Evolutionary conservation across 2,113 vertebrate species (phyloP), one percentile per base, ranked within the genome.

Genomic region (Chitala chitala): DNA sequence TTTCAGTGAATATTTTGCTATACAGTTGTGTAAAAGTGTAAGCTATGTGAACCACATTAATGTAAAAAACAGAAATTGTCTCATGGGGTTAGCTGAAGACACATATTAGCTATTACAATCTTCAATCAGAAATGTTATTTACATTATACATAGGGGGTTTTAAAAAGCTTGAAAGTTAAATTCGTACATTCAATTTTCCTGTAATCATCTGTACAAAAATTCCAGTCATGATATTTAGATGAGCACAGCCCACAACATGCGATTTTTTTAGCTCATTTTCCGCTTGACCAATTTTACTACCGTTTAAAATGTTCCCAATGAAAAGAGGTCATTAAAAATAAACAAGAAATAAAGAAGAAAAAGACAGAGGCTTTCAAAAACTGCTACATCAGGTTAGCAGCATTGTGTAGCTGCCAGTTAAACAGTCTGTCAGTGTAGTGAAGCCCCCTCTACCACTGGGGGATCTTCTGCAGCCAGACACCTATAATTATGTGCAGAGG

Each of bases 401-500:
- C 31, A 2, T 36, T 31, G 20, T 61, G 31, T 36, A 15, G 29
- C 58, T 6, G 31, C 31, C 15, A 61, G 26, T 59, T 31, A 59
- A 33, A n/a, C n/a, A 4, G 9, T 17, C 9, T 56, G 17, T 22
- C 54, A 26, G 22, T 10, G 0, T 2, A 13, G 29, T 5, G 15
- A 53, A 31, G 0, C 3, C 26, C 36, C 46, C 15, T 38, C 10
- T 22, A 9, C 56, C n/a, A 20, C 29, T 64, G 26, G 12, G 1
- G 22, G 55, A 31, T 44, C 36, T 24, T 29, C 64, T 10, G 4
- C 4, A 15, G 13, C 56, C 15, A 33, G 40, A 73, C 29, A 24
- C 44, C 73, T 73, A 77, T 84, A 83, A 85, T 79, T 73, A 84
- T 84, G 80, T 74, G 78, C 74, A 72, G 69, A 50, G 78, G 84